Base-by-base conservation (phyloP, 2,888 invertebrate species). In the Adineta ricciae region DNA sequence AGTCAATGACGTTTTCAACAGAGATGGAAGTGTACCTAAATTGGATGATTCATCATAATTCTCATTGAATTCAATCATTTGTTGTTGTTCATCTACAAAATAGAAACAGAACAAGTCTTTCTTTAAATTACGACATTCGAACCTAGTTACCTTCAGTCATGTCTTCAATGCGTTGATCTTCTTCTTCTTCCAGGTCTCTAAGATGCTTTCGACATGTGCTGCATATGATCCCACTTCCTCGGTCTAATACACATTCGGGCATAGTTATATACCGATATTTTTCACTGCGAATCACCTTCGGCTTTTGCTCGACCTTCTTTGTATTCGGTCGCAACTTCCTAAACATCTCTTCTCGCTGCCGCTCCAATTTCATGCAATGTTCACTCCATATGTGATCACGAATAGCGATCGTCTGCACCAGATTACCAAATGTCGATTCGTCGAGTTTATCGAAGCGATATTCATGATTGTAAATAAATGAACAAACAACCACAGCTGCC, bases 251-350 rank as follows among this genome's bases (percentile, higher is more conserved):
- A 78, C 78, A 78, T 41, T 78, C n/a, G 0, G 78, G 78, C 41
- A 78, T 78, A 41, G 78, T 78, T 78, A 78, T 78, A 41, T 78
- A 78, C 4, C 38, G 41, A 78, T 78, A 78, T 78, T 41, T 78
- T 41, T 78, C 41, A 78, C 78, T 78, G 1, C 78, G 78, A n/a
- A 78, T 41, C 24, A 78, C 78, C 4, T 16, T 19, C n/a, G 38
- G 38, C 4, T 24, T 41, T 11, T 41, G 21, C 0, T 32, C 3
- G 4, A 32, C 32, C 41, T 19, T 41, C 14, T 1, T 21, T 41
- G 0, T 14, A 5, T 78, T 21, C 11, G 46, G 46, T 46, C 46
- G 46, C n/a, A 41, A 24, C 11, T 24, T 8, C 5, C 11, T 3
- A 78, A 24, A 41, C 2, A 78, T 2, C n/a, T 41, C 24, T 41